phyloP scores from a whole-genome alignment of 2,797 vertebrate species.

The Dicrostonyx torquatus region DNA sequence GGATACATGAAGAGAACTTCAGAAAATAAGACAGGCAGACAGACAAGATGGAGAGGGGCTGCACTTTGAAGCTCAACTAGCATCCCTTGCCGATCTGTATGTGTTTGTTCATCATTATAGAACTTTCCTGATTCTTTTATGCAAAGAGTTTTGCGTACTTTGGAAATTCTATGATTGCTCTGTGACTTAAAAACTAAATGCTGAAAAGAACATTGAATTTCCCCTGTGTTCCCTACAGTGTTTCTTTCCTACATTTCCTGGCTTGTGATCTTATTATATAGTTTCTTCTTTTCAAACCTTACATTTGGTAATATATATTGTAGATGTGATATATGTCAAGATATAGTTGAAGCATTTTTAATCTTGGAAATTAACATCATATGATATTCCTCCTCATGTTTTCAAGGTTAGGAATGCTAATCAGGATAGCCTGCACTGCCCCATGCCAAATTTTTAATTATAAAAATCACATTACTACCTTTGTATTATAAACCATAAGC shows the following conservation, averaged over 20 bases:
- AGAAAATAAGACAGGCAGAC: neutral
- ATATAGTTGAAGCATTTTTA: conserved; percentile 47
- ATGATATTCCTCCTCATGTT: neutral
- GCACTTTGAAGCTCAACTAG: neutral
- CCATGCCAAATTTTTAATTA: conserved; percentile 41
- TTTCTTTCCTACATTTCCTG: conserved; percentile 36
- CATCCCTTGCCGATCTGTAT: neutral
- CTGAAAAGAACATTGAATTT: neutral
- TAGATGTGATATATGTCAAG: conserved; percentile 28
- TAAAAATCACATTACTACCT: conserved; percentile 48
- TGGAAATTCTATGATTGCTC: conserved; percentile 17
- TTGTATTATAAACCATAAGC: conserved; percentile 36
- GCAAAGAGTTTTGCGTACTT: neutral
- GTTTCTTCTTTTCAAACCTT: neutral
- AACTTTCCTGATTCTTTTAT: neutral
- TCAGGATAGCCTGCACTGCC: neutral
- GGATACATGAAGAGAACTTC: neutral
- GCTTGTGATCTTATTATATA: conserved; percentile 63
- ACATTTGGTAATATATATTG: conserved; percentile 6
- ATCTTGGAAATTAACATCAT: conserved; percentile 51
- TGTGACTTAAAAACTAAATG: conserved; percentile 41
- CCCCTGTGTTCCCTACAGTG: neutral
- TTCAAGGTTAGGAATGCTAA: conserved; percentile 59
- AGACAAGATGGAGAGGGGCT: neutral
- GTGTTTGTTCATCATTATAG: neutral